These are phyloP conservation scores for Jaculus jaculus DNA, from an alignment of 2,113 vertebrate genomes.

Conservation along the genomic window DNA sequence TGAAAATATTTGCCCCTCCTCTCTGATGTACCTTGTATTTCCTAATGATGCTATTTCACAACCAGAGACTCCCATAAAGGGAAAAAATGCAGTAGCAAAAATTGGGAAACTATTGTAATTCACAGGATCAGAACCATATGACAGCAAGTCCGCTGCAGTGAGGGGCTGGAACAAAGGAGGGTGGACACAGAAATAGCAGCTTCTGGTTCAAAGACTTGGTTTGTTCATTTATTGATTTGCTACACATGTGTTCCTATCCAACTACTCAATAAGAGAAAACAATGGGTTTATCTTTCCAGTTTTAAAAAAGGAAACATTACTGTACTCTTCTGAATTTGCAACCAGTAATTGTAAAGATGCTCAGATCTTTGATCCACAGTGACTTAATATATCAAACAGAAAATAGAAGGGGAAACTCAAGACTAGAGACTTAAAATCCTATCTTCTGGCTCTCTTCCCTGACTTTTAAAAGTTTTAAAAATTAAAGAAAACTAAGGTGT, in stretches of 20 bases:
- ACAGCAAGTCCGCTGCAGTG: conserved; percentile 73
- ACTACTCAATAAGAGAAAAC: not conserved
- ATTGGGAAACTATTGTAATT: conserved; percentile 80
- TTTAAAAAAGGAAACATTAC: conserved; percentile 6
- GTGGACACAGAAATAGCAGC: conserved; percentile 53
- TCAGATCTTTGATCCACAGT: conserved; percentile 48
- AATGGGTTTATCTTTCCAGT: not conserved
- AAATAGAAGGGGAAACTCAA: not conserved
- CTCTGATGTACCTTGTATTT: conserved; percentile 69
- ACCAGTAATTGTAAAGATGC: conserved; percentile 68
- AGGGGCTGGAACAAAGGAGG: conserved; percentile 68
- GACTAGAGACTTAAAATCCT: not conserved
- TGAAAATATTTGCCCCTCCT: conserved; percentile 66
- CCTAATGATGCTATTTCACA: conserved; percentile 78
- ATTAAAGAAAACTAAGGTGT: not conserved
- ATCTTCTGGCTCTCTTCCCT: not conserved
- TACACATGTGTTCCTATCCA: conserved; percentile 7
- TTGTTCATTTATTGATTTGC: conserved; percentile 38
- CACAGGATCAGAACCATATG: conserved; percentile 82
- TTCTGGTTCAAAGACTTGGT: conserved; percentile 42
- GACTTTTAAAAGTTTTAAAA: not conserved
- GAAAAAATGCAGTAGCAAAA: conserved; percentile 74
- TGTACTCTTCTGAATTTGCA: conserved; percentile 26
- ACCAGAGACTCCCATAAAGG: conserved; percentile 73
- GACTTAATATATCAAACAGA: not conserved